A percentile compares a stretch with the other conserved stretches of the same genome.
Conservation (phyloP, 2,113 vertebrate genomes). For the Arvicanthis niloticus region DNA sequence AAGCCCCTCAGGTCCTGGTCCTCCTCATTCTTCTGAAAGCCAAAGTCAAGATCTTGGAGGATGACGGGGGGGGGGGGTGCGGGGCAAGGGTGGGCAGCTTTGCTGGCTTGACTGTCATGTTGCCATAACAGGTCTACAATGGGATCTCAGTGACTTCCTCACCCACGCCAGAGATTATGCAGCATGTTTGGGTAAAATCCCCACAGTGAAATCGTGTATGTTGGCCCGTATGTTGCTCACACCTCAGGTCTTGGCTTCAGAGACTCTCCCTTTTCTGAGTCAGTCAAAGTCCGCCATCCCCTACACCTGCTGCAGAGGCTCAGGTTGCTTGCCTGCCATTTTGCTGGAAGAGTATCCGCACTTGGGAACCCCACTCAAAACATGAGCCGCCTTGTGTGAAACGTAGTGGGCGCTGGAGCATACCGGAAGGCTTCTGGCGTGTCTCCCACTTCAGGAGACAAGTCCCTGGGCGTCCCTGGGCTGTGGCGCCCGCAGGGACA, state of each 20-base stretch:
- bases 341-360: neutral
- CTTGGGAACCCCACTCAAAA: neutral
- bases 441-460: neutral
- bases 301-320: neutral
- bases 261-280: neutral
- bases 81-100: no score
- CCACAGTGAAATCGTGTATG: neutral
- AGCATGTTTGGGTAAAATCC: no score
- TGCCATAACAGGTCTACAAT: neutral
- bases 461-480: rapidly evolving
- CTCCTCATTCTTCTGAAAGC: neutral
- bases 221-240: rapidly evolving
- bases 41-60: neutral
- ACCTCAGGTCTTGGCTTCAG: neutral
- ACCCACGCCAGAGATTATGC: neutral
- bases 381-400: neutral
- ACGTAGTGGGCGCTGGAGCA: neutral
- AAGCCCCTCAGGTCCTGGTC: neutral
- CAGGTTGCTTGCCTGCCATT: neutral
- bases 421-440: neutral
- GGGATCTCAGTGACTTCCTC: neutral
- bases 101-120: neutral
- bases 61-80: rapidly evolving
- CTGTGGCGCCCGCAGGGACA: rapidly evolving
- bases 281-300: neutral